A percentile compares a stretch with the other conserved stretches of the same genome.
These are phyloP conservation scores for Drosophila barbarae DNA, from an alignment of 2,888 invertebrate species.

Conservation along the genomic window DNA sequence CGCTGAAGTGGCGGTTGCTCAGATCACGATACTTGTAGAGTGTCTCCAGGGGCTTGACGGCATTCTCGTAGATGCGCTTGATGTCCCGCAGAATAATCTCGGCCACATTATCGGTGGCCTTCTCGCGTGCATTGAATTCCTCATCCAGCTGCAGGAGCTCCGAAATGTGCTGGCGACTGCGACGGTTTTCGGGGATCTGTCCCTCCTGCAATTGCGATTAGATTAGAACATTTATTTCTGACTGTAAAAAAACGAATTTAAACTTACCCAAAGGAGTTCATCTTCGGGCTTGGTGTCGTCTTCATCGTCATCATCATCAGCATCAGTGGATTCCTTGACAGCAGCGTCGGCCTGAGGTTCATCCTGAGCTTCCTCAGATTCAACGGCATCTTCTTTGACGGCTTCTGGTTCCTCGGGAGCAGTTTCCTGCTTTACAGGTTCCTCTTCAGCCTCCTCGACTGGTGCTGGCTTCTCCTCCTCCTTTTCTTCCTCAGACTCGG, in stretches of 20 bases:
- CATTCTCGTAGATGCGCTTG: conserved; percentile 90
- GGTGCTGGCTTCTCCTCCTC: conserved; percentile 44
- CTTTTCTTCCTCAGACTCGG: conserved; percentile 47
- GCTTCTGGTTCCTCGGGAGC: conserved; percentile 50
- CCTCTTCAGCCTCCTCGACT: conserved; percentile 49
- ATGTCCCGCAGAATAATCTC: conserved; percentile 90
- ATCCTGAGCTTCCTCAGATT: conserved; percentile 66
- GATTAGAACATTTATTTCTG: too few relatives aligned
- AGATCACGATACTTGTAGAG: conserved; percentile 94
- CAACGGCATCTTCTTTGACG: conserved; percentile 64
- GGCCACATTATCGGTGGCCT: conserved; percentile 86
- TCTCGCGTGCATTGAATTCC: conserved; percentile 86
- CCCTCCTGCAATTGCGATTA: conserved; percentile 81
- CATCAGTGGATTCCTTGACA: conserved; percentile 52
- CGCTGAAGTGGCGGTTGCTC: conserved; percentile 94
- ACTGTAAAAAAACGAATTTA: rapidly evolving
- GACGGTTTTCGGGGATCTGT: conserved; percentile 87
- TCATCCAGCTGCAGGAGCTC: conserved; percentile 90
- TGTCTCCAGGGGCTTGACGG: conserved; percentile 94
- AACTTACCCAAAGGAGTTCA: conserved; percentile 83
- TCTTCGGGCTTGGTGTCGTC: conserved; percentile 83
- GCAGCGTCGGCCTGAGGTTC: conserved; percentile 65
- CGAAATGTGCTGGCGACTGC: conserved; percentile 89
- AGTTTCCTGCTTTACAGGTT: conserved; percentile 55
- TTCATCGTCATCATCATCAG: conserved; percentile 62